Conservation (phyloP, 1,140 invertebrate genomes). For the Conus ventricosus region DNA sequence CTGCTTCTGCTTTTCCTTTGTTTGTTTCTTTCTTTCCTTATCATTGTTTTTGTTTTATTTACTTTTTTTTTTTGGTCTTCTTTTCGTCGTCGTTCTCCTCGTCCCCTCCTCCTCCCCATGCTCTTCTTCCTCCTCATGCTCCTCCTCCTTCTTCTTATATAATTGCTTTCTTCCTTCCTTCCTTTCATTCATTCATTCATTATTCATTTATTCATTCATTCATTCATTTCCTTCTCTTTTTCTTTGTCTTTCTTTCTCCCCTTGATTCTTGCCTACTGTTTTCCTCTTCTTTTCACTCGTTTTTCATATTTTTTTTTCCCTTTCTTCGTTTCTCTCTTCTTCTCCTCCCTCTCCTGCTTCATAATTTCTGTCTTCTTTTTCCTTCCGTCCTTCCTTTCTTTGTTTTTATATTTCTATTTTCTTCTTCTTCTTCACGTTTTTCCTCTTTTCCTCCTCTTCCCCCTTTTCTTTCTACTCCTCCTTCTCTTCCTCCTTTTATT, state of each 20-base stretch:
- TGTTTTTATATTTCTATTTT: not conserved
- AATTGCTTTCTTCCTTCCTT: not conserved
- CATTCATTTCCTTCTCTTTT: too few species aligned
- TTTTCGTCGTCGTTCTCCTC: not conserved
- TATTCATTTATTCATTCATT: not conserved
- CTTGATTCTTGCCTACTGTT: not conserved
- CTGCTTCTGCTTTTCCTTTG: not conserved
- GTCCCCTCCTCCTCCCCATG: not conserved
- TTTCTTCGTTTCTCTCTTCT: not conserved
- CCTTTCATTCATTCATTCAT: too few species aligned
- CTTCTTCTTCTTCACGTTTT: not conserved
- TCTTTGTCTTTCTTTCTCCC: too few species aligned
- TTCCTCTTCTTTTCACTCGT: not conserved
- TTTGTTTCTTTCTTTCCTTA: too few species aligned
- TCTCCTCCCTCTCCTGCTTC: not conserved
- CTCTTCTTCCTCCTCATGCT: not conserved
- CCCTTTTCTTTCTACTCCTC: slow-evolving; percentile 1
- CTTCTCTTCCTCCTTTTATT: not conserved
- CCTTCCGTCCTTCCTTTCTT: not conserved
- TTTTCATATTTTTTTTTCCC: not conserved
- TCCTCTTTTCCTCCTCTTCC: not conserved
- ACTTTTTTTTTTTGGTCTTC: not conserved
- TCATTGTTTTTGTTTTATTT: not conserved
- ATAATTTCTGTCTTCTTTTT: too few species aligned
- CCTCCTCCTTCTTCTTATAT: not conserved